Conservation (phyloP, 2,888 invertebrate genomes). For the Cantharis flavilabris region DNA sequence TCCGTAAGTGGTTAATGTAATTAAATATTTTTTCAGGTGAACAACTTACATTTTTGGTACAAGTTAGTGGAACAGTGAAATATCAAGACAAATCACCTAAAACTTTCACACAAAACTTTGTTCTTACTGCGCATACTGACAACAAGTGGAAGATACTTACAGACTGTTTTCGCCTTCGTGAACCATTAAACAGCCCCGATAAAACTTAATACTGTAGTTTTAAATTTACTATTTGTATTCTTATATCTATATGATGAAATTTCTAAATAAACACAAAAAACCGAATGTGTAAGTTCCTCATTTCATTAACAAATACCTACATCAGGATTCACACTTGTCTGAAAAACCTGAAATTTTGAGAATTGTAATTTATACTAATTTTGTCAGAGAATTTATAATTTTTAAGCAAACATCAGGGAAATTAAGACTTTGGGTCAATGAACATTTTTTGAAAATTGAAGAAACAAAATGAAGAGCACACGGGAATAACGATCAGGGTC, state of each 20-base stretch:
- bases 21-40: neutral
- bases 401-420: no score
- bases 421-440: no score
- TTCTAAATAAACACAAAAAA: conserved; percentile 13
- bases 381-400: no score
- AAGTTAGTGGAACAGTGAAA: conserved; percentile 81
- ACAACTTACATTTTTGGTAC: conserved; percentile 70
- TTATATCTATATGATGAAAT: neutral
- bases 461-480: no score
- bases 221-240: neutral
- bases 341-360: no score
- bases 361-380: no score
- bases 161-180: conserved; percentile 85
- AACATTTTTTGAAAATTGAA: no score
- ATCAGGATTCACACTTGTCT: no score
- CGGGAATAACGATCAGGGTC: no score
- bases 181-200: conserved; percentile 43
- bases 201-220: conserved; percentile 19
- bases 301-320: no score
- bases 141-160: conserved; percentile 92
- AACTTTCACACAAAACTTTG: conserved; percentile 83
- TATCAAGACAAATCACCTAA: conserved; percentile 66
- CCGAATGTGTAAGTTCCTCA: neutral
- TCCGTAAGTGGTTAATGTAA: neutral
- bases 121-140: conserved; percentile 84